Evolutionary conservation across 1,140 invertebrate species (phyloP).

Genomic region (Helicoverpa zea): DNA sequence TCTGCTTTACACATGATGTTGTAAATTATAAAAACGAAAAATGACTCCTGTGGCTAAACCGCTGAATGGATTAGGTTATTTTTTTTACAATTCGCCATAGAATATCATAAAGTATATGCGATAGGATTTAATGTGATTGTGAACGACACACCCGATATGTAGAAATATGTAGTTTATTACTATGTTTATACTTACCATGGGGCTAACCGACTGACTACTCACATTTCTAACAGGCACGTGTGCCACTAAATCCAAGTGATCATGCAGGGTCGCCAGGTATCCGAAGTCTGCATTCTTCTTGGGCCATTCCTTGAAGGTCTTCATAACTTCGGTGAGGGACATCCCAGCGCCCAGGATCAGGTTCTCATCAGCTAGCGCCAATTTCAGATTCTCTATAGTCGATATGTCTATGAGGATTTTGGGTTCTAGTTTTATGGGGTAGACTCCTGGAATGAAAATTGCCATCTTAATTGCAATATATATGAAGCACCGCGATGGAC

Average conservation of each 20-base stretch:
- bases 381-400: conserved; percentile 89
- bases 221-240: conserved; percentile 92
- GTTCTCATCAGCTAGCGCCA: conserved; percentile 82
- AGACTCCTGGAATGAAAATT: conserved; percentile 68
- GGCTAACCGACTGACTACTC: no score
- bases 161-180: no score
- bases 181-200: no score
- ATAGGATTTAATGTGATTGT: no score
- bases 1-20: no score
- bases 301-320: conserved; percentile 87
- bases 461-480: neutral
- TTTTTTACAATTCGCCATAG: no score
- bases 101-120: no score
- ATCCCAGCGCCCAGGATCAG: conserved; percentile 90
- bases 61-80: no score
- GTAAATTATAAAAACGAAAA: no score
- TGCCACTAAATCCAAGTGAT: conserved; percentile 90
- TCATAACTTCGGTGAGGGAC: conserved; percentile 89
- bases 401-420: conserved; percentile 78
- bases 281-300: conserved; percentile 81
- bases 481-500: neutral
- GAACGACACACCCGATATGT: no score
- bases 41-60: no score
- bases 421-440: conserved; percentile 60
- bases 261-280: conserved; percentile 83